Conservation (phyloP, 2,888 invertebrate genomes). For the Drosophila macrospina region DNA sequence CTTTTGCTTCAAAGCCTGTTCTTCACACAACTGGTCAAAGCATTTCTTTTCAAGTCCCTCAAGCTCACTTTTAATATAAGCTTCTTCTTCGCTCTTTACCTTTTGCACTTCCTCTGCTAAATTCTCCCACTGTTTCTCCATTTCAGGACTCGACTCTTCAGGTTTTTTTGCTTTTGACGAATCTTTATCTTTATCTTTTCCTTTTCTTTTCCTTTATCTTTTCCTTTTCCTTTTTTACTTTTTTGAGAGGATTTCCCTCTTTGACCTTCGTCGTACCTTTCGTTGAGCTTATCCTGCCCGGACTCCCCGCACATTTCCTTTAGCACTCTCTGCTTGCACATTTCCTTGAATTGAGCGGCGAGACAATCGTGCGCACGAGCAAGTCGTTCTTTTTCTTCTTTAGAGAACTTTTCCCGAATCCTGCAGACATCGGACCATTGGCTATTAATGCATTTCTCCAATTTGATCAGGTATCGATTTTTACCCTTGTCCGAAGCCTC, state of each 20-base stretch:
- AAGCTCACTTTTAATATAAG: constrained; percentile 2
- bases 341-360: constrained; percentile 1
- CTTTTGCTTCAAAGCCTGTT: not conserved
- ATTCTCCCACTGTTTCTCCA: not conserved
- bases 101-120: not conserved
- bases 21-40: not conserved
- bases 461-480: constrained; percentile 11
- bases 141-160: not conserved
- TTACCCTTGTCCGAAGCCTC: not conserved
- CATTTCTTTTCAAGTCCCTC: constrained; percentile 7
- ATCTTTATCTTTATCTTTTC: too few relatives aligned
- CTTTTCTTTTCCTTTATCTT: too few relatives aligned
- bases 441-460: constrained; percentile 18
- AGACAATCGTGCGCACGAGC: constrained; percentile 1
- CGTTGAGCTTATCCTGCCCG: constrained; percentile 9
- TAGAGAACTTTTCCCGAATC: constrained; percentile 11
- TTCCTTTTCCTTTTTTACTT: too few relatives aligned
- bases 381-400: constrained; percentile 16
- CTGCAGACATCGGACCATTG: constrained; percentile 23
- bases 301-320: constrained; percentile 16
- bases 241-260: constrained; percentile 2
- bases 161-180: not conserved
- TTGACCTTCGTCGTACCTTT: constrained; percentile 1
- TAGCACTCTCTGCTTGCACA: constrained; percentile 17
- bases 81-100: constrained; percentile 1